A percentile compares a stretch with the other conserved stretches of the same genome.
phyloP scores from a whole-genome alignment of 2,113 vertebrate genomes.

The Colius striatus region DNA sequence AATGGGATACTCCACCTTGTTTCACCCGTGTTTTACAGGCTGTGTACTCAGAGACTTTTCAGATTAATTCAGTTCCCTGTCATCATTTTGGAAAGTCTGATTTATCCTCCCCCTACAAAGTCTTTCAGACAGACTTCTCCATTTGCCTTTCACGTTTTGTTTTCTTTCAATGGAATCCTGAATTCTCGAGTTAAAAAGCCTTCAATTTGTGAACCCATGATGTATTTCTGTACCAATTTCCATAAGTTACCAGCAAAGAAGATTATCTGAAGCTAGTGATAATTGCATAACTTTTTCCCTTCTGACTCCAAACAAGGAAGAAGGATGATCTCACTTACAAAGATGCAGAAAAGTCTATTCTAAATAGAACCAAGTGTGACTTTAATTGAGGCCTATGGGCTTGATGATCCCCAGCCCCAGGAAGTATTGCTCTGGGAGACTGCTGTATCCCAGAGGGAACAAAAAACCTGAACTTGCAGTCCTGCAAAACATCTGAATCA shows the following conservation, averaged over 20 bases:
- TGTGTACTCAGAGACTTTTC: slow-evolving; percentile 19
- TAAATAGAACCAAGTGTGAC: not conserved
- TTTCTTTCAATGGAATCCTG: not conserved
- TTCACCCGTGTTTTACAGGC: not conserved
- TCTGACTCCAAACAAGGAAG: not conserved
- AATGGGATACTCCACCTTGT: not conserved
- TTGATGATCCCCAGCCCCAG: not conserved
- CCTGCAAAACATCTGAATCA: not conserved
- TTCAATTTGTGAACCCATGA: not conserved
- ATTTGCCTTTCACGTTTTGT: not conserved
- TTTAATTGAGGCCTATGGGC: not conserved
- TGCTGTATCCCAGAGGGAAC: rapidly evolving
- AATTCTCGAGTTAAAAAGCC: not conserved
- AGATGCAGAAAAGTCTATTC: not conserved
- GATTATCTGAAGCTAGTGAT: not conserved
- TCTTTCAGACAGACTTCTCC: not conserved
- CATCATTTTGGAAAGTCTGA: not conserved
- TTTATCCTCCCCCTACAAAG: not conserved
- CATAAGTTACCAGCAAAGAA: not conserved
- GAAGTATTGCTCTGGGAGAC: not conserved
- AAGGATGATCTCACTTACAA: not conserved
- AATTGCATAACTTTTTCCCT: not conserved
- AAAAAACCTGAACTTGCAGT: rapidly evolving
- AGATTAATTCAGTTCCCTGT: not conserved
- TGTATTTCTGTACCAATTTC: not conserved